Evolutionary conservation across 2,113 vertebrate genomes (phyloP), one percentile per base, ranked within the genome.

Genomic region (Eira barbara): DNA sequence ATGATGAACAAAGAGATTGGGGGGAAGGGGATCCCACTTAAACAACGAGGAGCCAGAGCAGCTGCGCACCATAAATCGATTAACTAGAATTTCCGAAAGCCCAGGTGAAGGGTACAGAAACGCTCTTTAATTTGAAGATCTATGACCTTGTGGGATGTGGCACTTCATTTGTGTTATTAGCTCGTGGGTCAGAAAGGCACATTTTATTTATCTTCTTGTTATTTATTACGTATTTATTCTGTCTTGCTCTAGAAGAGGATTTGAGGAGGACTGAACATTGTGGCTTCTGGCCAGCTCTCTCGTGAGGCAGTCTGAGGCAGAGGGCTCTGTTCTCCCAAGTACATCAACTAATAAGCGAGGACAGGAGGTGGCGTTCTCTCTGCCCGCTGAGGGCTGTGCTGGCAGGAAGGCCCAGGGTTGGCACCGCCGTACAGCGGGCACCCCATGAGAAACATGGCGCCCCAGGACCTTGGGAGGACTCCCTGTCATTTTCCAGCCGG

Each of bases 131-230:
- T 97, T 96, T 96, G 93, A 98, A 98, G 97, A 96, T 97, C 97
- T 98, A 45, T 90, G 97, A 98, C 97, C 97, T 98, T 97, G 96
- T 95, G 97, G 97, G 97, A 98, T 69, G 94, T 81, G 98, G 97
- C 65, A 91, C 97, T 98, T 98, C 98, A 89, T 98, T 97, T 98
- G 96, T 29, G 69, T 96, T 95, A 93, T 98, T 98, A 98, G 95
- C 98, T 98, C 89, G 94, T 92, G 95, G 95, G 97, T 98, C 21
- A 73, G 97, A 98, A 74, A 98, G 76, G 97, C 94, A 95, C 95
- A 97, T 98, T 98, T 97, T 98, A 97, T 99, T 97, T 98, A 25
- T 67, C 79, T 39, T 88, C 80, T 61, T 71, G 42, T 93, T 92
- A 36, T 80, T 61, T 55, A 45, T 88, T 17, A 29, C 57, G 27